Conservation (phyloP, 2,113 vertebrate genomes). For the Plotosus lineatus region DNA sequence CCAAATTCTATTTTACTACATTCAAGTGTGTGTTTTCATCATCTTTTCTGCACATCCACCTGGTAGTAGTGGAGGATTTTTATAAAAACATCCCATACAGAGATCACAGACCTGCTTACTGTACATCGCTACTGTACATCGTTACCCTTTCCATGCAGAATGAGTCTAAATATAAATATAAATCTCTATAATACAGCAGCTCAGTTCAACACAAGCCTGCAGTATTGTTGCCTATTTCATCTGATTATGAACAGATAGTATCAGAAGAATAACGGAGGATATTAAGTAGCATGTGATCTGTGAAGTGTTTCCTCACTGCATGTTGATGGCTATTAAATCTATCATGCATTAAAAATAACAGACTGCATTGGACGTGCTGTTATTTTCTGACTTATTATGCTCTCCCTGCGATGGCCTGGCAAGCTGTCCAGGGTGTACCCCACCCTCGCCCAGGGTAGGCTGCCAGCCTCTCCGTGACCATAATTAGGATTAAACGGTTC, state of each 20-base stretch:
- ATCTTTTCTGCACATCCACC: neutral
- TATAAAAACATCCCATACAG: no score
- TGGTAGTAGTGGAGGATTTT: neutral
- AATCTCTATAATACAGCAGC: neutral
- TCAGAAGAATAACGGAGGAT: neutral
- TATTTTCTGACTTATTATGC: no score
- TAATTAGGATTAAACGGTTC: no score
- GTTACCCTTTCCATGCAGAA: neutral
- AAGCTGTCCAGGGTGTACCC: no score
- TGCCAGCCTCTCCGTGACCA: no score
- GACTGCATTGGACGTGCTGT: neutral
- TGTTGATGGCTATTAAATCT: conserved; percentile 1
- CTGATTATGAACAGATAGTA: neutral
- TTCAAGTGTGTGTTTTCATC: neutral
- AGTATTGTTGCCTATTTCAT: neutral
- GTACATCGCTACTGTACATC: no score
- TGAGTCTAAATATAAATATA: neutral
- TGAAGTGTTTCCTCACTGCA: conserved; percentile 38
- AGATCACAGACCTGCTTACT: no score
- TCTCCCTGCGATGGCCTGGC: no score
- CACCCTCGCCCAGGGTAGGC: no score
- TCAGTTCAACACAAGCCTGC: neutral
- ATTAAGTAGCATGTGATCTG: conserved; percentile 14
- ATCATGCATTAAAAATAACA: conserved; percentile 14
- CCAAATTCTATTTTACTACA: conserved; percentile 35